Evolutionary conservation across 2,888 invertebrate genomes (phyloP), one percentile per base, ranked within the genome.

Genomic region (Cheilosia vernalis): DNA sequence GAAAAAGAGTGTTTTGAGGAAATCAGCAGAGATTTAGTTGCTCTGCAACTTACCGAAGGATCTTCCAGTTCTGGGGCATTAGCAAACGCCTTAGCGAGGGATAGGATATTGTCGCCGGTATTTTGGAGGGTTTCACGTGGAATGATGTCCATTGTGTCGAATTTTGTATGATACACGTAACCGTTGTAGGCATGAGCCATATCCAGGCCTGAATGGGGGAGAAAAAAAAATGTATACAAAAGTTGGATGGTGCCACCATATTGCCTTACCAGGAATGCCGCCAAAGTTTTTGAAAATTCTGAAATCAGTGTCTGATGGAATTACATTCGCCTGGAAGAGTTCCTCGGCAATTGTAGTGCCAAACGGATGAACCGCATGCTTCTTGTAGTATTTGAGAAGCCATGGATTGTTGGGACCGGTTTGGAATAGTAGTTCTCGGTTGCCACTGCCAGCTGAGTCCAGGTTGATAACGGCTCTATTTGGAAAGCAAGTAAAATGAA

Each of bases 371-470:
- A 93, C 93, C 0, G 93, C 94, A 74, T 89, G 40, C 6, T 91
- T 83, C 90, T 91, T 67, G 77, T 93, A 94, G 87, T 92, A 91
- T 89, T 93, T 92, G 77, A 96, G 91, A 0, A 96, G 91, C 92
- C 96, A 94, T 0, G 95, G 94, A 89, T 95, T 94, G 58, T 93
- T 92, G 2, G 97, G 97, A 0, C 96, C 96, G 61, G 95, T 94
- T 93, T 98, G 98, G 90, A 99, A 99, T 6, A 99, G 93, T 61
- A 96, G 93, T 88, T 98, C 97, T 83, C 97, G 95, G 2, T 98
- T 98, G 40, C 98, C 98, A 89, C 97, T 96, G 0, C 98, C 99
- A 55, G 96, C 97, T 0, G 98, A 96, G 91, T 99, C 99, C 82
- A 99, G 91, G 92, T 99, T 99, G 51, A 99, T 94, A 66, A 98